Evolutionary conservation across 1,140 invertebrate genomes (phyloP), one percentile per base, ranked within the genome.

Genomic region (Eurosta solidaginis): DNA sequence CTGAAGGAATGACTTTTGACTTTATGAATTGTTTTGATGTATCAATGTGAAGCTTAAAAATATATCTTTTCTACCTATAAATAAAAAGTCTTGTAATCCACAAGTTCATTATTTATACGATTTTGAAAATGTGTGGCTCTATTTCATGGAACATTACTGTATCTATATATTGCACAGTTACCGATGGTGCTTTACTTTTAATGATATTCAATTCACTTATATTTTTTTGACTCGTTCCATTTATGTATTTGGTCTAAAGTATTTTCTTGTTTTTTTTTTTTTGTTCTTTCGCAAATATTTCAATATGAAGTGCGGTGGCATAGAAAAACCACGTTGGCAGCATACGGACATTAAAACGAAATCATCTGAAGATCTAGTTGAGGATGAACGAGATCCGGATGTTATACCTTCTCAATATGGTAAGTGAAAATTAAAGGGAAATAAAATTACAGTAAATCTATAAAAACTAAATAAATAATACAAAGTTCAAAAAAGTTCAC

Each of bases 351-450:
- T 85, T 78, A 88, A 88, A 82, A 85, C 85, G 29, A 88, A 88
- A 82, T 82, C 87, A 82, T 82, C 82, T 14, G 86, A 87, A 77
- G 85, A 87, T 81, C 80, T 87, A 74, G 83, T 87, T 29, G 86
- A 88, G 74, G 91, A 93, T 80, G 92, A 93, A 87, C 91, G 91
- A 84, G 92, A 93, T 89, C 92, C 92, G 22, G 92, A 93, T 87
- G 90, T 93, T 47, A 93, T 93, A 84, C 93, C 92, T 78, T 92
- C 92, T 74, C 93, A 93, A 89, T 93, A 91, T 81, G 92, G 92
- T 93, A 88, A 90, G 89, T 74, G 27, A 6, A 45, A 76, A 68
- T 68, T 36, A 68, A 68, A 40, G 59, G n/a, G 29, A 36, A 68
- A 40, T 10, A 40, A 40, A 12, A 59, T 59, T 59, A n/a, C n/a